Evolutionary conservation across 2,888 invertebrate species (phyloP).

Genomic region (Nesidiocoris tenuis): DNA sequence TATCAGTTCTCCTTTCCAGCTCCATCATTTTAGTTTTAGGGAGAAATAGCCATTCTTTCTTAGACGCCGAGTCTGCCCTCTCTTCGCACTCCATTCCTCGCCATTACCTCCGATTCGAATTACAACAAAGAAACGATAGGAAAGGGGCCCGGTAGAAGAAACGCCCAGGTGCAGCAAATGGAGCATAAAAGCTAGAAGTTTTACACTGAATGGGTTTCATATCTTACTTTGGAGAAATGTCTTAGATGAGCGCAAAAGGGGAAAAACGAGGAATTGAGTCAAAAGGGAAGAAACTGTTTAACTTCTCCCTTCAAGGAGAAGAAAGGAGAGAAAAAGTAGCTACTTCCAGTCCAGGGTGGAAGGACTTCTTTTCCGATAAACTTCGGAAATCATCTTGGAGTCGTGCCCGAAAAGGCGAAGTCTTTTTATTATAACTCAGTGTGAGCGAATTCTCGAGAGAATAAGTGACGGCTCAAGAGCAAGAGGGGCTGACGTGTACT

Average conservation of each 20-base stretch:
- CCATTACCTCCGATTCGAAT: not conserved
- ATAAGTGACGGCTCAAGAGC: not conserved
- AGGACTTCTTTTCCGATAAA: conserved; percentile 15
- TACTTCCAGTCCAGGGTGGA: not conserved
- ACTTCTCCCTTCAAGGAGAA: conserved; percentile 13
- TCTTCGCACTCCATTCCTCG: not conserved
- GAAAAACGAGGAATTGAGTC: not conserved
- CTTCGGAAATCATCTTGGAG: conserved; percentile 22
- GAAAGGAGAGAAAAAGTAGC: not conserved
- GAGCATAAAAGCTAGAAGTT: conserved; percentile 31
- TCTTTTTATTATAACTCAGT: not conserved
- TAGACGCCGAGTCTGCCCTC: too few species aligned
- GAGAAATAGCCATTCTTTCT: too few species aligned
- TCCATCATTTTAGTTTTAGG: too few species aligned
- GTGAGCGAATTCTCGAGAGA: not conserved
- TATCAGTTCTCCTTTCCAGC: too few species aligned
- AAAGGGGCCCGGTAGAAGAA: not conserved
- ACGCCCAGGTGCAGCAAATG: conserved; percentile 30
- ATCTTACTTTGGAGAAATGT: conserved; percentile 13
- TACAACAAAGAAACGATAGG: not conserved
- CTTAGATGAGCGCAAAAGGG: not conserved
- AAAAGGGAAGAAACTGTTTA: conserved; percentile 20
- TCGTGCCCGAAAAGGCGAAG: not conserved
- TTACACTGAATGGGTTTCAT: conserved; percentile 25
- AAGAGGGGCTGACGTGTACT: not conserved